Evolutionary conservation across 2,113 vertebrate species (phyloP), one percentile per base, ranked within the genome.

Genomic region (Phyllostomus hastatus): DNA sequence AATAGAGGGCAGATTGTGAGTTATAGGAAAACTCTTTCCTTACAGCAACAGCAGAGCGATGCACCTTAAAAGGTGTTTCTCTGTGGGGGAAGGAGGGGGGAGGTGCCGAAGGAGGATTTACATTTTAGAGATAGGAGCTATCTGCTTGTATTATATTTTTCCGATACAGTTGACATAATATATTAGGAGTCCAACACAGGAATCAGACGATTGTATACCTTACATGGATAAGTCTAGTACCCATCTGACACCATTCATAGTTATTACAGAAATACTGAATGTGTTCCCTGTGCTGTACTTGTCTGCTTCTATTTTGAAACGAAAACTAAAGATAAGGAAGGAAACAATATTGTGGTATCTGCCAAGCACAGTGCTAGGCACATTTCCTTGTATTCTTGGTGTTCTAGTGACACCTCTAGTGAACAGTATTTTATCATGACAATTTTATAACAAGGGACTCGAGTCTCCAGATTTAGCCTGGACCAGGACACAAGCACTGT

Each of bases 291-390:
- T 80, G 54, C 24, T 41, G 22, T 57, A 26, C n/a, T 38, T 91
- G 10, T 59, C 59, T 94, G 14, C 81, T 92, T 93, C n/a, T 73
- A 9, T 96, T 95, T 92, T 73, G 78, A 93, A 95, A 35, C 50
- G 69, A 67, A 43, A 83, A 82, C 22, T 22, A 28, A 67, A 70
- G 70, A 78, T 81, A 15, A 91, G 54, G 61, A 57, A 52, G n/a
- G 31, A 46, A 43, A 52, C 28, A 79, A 17, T 52, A 14, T 57
- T 31, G 61, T 64, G 28, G n/a, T 50, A 6, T 59, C 22, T 92
- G 83, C 75, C 94, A 95, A 83, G 50, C 5, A 38, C 48, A 38
- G 61, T 83, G 50, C 11, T 48, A 76, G 64, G 35, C 24, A 61
- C 15, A 11, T 72, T 66, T 35, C 38, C 10, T 78, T 54, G 4